Conservation (phyloP, 2,888 invertebrate species). For the Leucophora obtusa region DNA sequence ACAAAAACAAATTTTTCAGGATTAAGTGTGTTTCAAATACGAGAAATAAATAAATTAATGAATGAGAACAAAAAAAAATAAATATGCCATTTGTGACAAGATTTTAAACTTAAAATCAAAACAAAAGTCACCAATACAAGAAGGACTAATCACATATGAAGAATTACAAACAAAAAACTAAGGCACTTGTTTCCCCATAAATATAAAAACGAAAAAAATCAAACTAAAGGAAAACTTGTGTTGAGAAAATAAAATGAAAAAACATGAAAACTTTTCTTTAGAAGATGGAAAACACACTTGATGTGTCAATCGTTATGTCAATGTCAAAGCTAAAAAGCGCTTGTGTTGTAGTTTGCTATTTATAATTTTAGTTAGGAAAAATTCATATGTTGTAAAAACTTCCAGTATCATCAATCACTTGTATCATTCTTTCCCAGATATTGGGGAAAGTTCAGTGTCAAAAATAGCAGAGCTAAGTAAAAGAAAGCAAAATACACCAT, state of each 20-base stretch:
- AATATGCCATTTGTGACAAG: conserved; percentile 37
- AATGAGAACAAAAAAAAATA: conserved; percentile 6
- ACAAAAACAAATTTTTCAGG: conserved; percentile 27
- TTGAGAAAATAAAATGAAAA: not conserved
- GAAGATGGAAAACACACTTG: conserved; percentile 31
- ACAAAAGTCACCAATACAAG: conserved; percentile 36
- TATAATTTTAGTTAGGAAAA: not conserved
- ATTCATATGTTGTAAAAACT: conserved; percentile 13
- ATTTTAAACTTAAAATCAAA: conserved; percentile 45
- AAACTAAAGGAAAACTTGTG: not conserved
- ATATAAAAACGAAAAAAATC: conserved; percentile 4
- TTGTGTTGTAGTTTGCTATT: conserved; percentile 6
- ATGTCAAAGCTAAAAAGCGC: conserved; percentile 46
- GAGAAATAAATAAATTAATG: not conserved
- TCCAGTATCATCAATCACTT: conserved; percentile 40
- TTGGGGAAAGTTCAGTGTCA: conserved; percentile 26
- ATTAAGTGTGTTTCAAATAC: not conserved
- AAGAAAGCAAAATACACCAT: conserved; percentile 1
- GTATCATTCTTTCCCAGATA: conserved; percentile 6
- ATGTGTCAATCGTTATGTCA: conserved; percentile 52
- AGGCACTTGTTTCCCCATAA: no score
- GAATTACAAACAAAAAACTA: not conserved
- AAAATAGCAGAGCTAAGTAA: not conserved
- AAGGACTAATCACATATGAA: conserved; percentile 35
- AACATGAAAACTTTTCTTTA: not conserved